Conservation (phyloP, 2,888 invertebrate genomes). For the Drosophila differens region DNA sequence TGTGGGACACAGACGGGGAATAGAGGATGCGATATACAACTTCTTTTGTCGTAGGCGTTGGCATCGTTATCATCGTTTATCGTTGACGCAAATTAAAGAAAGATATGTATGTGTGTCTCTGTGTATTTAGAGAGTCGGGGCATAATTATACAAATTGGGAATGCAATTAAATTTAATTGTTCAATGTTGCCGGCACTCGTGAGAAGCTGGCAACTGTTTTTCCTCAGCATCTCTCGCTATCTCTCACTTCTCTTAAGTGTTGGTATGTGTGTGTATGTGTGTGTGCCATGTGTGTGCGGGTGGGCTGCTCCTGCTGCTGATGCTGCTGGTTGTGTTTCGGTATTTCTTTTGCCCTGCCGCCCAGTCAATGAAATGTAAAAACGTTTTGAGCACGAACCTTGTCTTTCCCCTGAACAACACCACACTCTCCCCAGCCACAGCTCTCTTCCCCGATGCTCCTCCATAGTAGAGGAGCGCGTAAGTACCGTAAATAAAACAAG, state of each 20-base stretch:
- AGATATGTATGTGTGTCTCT: conserved; percentile 6
- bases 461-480: conserved; percentile 60
- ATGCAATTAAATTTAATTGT: conserved; percentile 82
- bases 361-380: conserved; percentile 77
- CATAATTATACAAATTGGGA: conserved; percentile 83
- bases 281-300: conserved; percentile 16
- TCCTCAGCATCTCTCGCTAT: conserved; percentile 28
- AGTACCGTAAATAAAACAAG: conserved; percentile 76
- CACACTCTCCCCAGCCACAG: neutral
- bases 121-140: conserved; percentile 69
- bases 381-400: conserved; percentile 79
- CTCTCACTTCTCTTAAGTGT: conserved; percentile 31
- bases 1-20: conserved; percentile 2
- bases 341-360: conserved; percentile 53
- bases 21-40: neutral
- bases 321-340: conserved; percentile 33
- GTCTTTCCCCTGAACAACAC: conserved; percentile 29
- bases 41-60: conserved; percentile 14
- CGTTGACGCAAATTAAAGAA: conserved; percentile 74
- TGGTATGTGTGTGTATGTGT: conserved; percentile 27
- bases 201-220: conserved; percentile 57
- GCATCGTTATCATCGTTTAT: conserved; percentile 50
- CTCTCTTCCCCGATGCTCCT: neutral
- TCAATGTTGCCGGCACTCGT: conserved; percentile 72
- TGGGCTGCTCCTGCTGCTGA: conserved; percentile 26